Evolutionary conservation across 2,797 vertebrate species (phyloP), one percentile per base, ranked within the genome.

Genomic region (Fistularia commersonii): DNA sequence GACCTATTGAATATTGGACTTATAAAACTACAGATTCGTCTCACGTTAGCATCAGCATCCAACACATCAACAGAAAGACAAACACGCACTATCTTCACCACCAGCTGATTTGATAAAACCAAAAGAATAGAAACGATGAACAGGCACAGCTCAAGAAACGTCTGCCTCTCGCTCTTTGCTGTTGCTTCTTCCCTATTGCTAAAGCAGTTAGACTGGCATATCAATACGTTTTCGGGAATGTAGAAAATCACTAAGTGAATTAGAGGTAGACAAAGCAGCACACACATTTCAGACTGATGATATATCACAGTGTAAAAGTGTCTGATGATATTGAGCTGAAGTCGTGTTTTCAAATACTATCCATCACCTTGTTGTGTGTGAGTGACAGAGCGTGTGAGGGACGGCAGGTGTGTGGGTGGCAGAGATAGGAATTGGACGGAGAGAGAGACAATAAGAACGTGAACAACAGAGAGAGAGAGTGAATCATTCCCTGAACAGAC

Each of bases 401-500:
- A 57, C 31, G 23, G 66, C 66, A 66, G 53, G 70, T 73, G 74
- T 82, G 77, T 81, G 62, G 73, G 66, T 64, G 68, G 54, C 31
- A 37, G 54, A 58, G 67, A 69, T 57, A 66, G 51, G 60, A 75
- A 75, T 57, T 68, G 74, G 53, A 74, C 10, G 45, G 42, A 64
- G 51, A 48, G 47, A 44, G 47, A 46, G 47, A 61, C 62, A 70
- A 61, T 50, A 61, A 64, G 66, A 61, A 60, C 53, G 57, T 38
- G 54, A 70, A 46, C 23, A 47, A 55, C 48, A 55, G 51, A 56
- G 66, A 50, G 69, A 66, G 36, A 58, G 75, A 81, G 76, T 77
- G 77, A 81, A 79, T 86, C 82, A 86, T 83, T 86, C 78, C 72
- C 78, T 62, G 75, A 80, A 79, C 81, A 79, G 78, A 83, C 82